Base-by-base conservation (phyloP, 2,797 vertebrate species). In the Florisuga fusca region DNA sequence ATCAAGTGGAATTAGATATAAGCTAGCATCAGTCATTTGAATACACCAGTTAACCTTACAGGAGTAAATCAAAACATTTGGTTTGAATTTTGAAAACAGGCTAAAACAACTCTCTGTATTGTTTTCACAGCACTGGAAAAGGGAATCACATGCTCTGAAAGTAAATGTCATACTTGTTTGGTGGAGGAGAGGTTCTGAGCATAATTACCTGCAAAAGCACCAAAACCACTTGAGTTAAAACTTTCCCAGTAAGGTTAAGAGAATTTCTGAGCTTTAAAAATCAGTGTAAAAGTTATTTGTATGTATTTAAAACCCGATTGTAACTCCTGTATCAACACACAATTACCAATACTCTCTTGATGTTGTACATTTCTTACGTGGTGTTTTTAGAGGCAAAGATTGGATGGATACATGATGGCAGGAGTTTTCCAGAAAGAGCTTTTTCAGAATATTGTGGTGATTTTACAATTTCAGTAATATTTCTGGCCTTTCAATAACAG, bases 291-390 rank as follows among this genome's bases (percentile, higher is more conserved):
- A 75, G 15, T 36, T 87, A n/a, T 5, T 64, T 69, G 31, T 63
- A 31, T 0, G 2, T 63, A 19, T 29, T 82, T 7, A 57, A 76
- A 71, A 59, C 38, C 34, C 71, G 1, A 18, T 78, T 58, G 4
- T 68, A 79, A 55, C 12, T 86, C 23, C 17, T 57, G 9, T 54
- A n/a, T 55, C 36, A 85, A 3, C 27, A 12, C 6, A 9, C 9
- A 15, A 2, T 72, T 62, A 18, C n/a, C 67, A n/a, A 25, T 51
- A 15, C 6, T 48, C 5, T 77, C 7, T 64, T 78, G 11, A 41
- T 77, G 55, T 12, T 53, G 8, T 72, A 6, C 1, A 0, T 55
- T 12, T 43, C 18, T 17, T 22, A 6, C 1, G 43, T 53, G 46
- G 26, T 41, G 54, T 62, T 43, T 29, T 45, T 51, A 36, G 62